Evolutionary conservation across 1,140 invertebrate genomes (phyloP), one percentile per base, ranked within the genome.

Genomic region (Helicoverpa armigera): DNA sequence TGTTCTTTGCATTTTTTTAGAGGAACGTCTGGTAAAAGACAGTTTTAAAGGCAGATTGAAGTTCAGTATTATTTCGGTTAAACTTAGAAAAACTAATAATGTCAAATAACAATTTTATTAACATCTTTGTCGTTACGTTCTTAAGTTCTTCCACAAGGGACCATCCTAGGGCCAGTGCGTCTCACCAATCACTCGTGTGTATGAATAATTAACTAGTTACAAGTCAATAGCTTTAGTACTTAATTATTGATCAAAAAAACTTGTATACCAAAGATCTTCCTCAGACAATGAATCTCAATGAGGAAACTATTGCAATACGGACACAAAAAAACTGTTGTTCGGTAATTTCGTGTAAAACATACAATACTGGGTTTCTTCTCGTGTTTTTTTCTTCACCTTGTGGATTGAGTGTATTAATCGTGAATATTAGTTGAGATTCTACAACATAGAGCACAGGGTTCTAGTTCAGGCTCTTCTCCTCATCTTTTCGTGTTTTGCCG

Each of bases 261-360:
- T 67, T 50, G n/a, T 48, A 11, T 29, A 29, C 50, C 53, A 53
- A 31, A 35, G 70, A n/a, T 48, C 43, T 75, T 75, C 73, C 73
- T 35, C 50, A 61, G 31, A 61, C 73, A 35, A 75, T 75, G 18
- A 43, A 3, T 50, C n/a, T 75, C 53, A 58, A 75, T 75, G 29
- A 75, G 73, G 73, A 75, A 75, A 75, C 73, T 61, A 63, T 48
- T 16, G 23, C 16, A 61, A 50, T 75, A 75, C 69, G 23, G 18
- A 29, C 61, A 61, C 51, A 61, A 75, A 75, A 75, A 75, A 51
- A 50, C 53, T 75, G 54, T 75, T 61, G 61, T 61, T 75, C 58
- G 61, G 61, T 61, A 43, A 61, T 61, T 75, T 75, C 58, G 10
- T 60, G 43, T 60, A 74, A 74, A 74, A 74, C 11, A 2, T 43